These are phyloP conservation scores for Coregonus suidteri DNA, from an alignment of 2,797 vertebrate species.

Conservation along the genomic window DNA sequence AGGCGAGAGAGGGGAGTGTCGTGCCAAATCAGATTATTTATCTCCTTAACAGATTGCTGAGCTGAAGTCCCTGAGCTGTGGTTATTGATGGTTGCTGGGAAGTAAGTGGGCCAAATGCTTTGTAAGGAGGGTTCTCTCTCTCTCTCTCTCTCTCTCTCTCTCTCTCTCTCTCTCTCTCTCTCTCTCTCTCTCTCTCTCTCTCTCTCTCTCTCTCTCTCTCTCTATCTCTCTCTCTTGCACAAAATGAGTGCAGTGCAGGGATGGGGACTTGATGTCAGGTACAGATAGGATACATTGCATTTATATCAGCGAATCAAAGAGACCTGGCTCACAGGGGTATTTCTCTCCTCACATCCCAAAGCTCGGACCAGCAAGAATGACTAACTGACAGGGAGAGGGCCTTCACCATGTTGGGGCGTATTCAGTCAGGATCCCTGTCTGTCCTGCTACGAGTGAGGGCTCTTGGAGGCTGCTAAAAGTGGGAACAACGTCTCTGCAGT, in stretches of 20 bases:
- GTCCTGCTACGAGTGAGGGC: constrained; percentile 41
- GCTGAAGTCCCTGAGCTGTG: constrained; percentile 88
- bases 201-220: constrained; percentile 18
- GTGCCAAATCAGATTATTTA: constrained; percentile 95
- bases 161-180: not conserved
- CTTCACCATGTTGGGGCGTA: constrained; percentile 57
- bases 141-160: not conserved
- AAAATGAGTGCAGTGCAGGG: constrained; percentile 58
- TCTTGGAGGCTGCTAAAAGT: constrained; percentile 73
- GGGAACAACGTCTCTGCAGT: constrained; percentile 64
- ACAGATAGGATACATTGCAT: constrained; percentile 71
- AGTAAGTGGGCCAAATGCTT: constrained; percentile 76
- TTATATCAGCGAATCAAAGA: constrained; percentile 74
- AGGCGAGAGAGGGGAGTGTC: constrained; percentile 86
- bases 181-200: constrained; percentile 30
- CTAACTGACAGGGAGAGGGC: constrained; percentile 44
- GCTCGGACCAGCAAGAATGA: constrained; percentile 50
- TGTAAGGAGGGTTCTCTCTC: constrained; percentile 53
- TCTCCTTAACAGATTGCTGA: constrained; percentile 92
- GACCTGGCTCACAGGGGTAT: constrained; percentile 61
- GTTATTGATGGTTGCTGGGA: constrained; percentile 77
- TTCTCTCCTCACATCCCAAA: constrained; percentile 48
- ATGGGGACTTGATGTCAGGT: constrained; percentile 71
- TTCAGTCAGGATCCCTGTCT: constrained; percentile 55
- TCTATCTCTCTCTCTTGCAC: constrained; percentile 17